These are phyloP conservation scores for Prionailurus viverrinus DNA, from an alignment of 2,113 vertebrate genomes.

Conservation along the genomic window DNA sequence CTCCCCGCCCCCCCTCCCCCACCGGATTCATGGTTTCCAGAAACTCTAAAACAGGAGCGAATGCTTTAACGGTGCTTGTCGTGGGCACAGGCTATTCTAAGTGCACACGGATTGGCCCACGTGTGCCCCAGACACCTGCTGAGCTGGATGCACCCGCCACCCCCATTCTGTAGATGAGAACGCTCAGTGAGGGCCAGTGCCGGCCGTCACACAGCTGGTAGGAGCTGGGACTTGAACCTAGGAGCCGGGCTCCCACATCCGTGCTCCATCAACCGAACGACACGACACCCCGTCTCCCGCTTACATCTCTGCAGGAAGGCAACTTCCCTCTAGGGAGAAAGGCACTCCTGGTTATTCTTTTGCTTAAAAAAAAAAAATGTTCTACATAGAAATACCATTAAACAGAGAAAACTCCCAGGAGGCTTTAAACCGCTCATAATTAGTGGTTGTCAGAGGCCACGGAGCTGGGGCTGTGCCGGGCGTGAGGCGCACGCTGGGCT, in stretches of 20 bases:
- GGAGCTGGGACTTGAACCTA: not conserved
- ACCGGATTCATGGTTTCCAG: not conserved
- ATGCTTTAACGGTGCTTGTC: accelerated
- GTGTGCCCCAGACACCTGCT: not conserved
- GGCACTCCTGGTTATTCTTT: not conserved
- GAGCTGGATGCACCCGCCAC: not conserved
- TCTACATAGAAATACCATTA: not conserved
- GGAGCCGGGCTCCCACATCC: not conserved
- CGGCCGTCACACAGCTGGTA: not conserved
- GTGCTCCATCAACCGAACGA: accelerated
- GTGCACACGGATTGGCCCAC: not conserved
- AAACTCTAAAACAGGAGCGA: not conserved
- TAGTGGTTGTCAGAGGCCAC: not conserved
- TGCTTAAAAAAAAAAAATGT: not conserved
- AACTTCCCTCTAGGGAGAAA: not conserved
- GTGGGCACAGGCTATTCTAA: not conserved
- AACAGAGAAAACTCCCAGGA: not conserved
- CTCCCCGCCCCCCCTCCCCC: no score
- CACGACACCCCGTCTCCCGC: accelerated
- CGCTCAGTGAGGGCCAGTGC: accelerated
- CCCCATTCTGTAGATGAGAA: not conserved
- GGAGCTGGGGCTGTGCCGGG: accelerated
- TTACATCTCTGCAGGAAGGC: not conserved
- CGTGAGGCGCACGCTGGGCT: not conserved
- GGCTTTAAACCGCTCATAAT: no score